Conservation (phyloP, 2,888 invertebrate genomes). For the Spodoptera exigua region DNA sequence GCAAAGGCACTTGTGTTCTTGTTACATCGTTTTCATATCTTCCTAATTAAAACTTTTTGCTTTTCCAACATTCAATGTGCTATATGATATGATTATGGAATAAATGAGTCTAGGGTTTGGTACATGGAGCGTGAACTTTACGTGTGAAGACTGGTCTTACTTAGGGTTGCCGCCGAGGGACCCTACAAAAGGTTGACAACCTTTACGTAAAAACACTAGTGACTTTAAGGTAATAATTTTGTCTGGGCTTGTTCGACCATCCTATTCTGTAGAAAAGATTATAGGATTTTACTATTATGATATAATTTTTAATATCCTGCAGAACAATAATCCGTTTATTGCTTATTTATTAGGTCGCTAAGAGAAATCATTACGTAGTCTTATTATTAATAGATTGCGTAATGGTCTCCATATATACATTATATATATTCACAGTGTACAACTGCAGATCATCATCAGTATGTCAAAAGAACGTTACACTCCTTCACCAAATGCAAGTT, state of each 20-base stretch:
- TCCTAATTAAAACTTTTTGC: conserved; percentile 39
- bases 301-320: no score
- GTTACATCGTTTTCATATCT: conserved; percentile 29
- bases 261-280: no score
- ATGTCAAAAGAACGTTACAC: conserved; percentile 4
- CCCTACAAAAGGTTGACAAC: conserved; percentile 8
- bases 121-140: conserved; percentile 63
- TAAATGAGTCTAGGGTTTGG: conserved; percentile 54
- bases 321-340: no score
- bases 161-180: conserved; percentile 40
- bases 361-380: no score
- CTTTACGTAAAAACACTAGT: not conserved
- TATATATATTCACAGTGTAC: no score
- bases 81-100: conserved; percentile 55
- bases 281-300: no score
- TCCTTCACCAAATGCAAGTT: not conserved
- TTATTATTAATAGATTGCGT: no score
- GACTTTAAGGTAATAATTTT: no score
- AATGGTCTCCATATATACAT: no score
- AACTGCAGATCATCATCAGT: not conserved
- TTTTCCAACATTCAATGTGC: conserved; percentile 42
- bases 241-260: no score
- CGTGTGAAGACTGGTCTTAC: conserved; percentile 55
- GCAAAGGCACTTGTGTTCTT: conserved; percentile 13
- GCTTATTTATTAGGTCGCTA: no score